Conservation (phyloP, 2,888 invertebrate species). For the Dione juno region DNA sequence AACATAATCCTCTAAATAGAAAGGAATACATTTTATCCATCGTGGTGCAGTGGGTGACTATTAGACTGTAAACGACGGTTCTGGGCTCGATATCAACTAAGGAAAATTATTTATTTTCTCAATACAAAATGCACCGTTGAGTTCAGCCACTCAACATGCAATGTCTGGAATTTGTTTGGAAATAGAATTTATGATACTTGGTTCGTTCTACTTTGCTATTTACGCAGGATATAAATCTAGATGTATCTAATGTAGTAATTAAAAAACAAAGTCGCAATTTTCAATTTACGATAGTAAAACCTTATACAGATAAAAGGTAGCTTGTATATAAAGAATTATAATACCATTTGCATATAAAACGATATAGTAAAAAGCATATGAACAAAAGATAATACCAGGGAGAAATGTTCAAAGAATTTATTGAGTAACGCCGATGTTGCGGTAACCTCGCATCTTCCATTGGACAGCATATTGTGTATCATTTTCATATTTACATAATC, state of each 20-base stretch:
- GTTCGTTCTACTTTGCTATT: too few species aligned
- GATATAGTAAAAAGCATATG: conserved; percentile 14
- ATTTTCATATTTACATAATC: conserved; percentile 20
- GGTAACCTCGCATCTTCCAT: conserved; percentile 7
- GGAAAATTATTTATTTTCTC: too few species aligned
- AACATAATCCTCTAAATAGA: background rate
- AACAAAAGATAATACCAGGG: background rate
- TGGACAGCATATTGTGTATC: conserved; percentile 8
- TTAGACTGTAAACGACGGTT: too few species aligned
- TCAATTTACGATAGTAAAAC: background rate
- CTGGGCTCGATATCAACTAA: too few species aligned
- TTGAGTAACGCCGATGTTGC: conserved; percentile 3
- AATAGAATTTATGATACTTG: too few species aligned
- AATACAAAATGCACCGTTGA: too few species aligned
- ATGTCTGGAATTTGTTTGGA: too few species aligned
- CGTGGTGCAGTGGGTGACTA: too few species aligned
- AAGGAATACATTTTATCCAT: too few species aligned
- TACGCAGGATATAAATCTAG: too few species aligned
- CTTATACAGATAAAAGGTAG: background rate
- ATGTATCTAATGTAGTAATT: too few species aligned
- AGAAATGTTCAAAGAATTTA: conserved; percentile 2
- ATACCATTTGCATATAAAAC: conserved; percentile 16
- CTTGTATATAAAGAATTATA: background rate
- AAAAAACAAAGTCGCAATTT: background rate
- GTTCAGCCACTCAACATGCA: too few species aligned